phyloP scores from a whole-genome alignment of 2,113 vertebrate genomes.

The Garra rufa region DNA sequence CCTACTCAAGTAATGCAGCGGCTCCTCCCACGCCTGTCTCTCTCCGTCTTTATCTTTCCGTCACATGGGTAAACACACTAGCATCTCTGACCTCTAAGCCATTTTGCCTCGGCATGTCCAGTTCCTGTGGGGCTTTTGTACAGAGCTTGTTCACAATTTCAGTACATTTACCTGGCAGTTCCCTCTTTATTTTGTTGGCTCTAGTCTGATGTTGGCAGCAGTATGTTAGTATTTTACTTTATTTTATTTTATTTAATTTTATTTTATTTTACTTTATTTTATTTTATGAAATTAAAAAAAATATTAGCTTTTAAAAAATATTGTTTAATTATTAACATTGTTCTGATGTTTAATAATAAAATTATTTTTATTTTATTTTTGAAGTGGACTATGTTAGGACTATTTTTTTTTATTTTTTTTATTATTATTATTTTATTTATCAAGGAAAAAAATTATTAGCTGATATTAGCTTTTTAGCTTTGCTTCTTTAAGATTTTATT shows the following conservation, averaged over 20 bases:
- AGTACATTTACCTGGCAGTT: neutral
- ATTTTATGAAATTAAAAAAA: neutral
- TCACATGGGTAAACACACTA: conserved; percentile 30
- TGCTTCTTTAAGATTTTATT: too few relatives aligned
- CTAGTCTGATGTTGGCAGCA: neutral
- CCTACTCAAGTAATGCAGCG: conserved; percentile 1
- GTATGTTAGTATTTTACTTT: neutral
- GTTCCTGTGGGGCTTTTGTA: conserved; percentile 11
- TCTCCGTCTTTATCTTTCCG: conserved; percentile 23
- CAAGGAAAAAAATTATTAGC: too few relatives aligned
- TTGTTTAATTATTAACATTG: neutral
- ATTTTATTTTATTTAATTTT: neutral
- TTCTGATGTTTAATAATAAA: too few relatives aligned
- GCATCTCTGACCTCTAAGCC: conserved; percentile 26
- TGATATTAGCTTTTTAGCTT: too few relatives aligned
- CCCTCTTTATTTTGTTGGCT: neutral
- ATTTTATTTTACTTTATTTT: neutral
- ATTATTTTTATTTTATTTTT: neutral
- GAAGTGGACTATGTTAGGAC: too few relatives aligned
- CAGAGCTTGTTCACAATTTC: neutral
- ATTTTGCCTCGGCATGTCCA: conserved; percentile 26
- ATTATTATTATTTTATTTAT: too few relatives aligned
- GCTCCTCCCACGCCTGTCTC: conserved; percentile 17
- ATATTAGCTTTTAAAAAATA: neutral
- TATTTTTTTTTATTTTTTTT: neutral